phyloP scores from a whole-genome alignment of 1,140 invertebrate species.

The Drosophila novamexicana region DNA sequence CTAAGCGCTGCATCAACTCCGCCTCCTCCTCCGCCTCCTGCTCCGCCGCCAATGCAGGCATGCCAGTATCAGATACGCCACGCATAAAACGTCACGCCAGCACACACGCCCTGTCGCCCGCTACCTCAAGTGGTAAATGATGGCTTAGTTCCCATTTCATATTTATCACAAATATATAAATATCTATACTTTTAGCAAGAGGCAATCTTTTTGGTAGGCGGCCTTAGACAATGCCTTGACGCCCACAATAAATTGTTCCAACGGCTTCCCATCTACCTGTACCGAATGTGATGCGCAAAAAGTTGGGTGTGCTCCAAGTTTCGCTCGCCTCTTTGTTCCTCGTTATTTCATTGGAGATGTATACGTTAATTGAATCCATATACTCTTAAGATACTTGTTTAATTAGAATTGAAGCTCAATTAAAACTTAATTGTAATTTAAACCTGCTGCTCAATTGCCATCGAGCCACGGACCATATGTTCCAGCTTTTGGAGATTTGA shows the following conservation, averaged over 20 bases:
- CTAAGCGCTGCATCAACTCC: constrained; percentile 1
- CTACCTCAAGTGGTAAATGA: constrained; percentile 57
- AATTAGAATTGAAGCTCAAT: constrained; percentile 63
- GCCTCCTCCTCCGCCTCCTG: constrained; percentile 2
- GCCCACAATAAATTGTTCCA: constrained; percentile 5
- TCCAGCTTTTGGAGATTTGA: constrained; percentile 38
- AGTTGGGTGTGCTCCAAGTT: constrained; percentile 31
- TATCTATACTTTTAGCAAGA: constrained; percentile 46
- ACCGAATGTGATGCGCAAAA: constrained; percentile 60
- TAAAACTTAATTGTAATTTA: constrained; percentile 77
- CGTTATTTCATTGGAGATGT: constrained; percentile 26
- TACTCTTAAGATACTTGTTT: constrained; percentile 37
- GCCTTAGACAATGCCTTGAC: constrained; percentile 25
- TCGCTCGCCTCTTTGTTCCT: constrained; percentile 30
- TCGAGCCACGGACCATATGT: constrained; percentile 52
- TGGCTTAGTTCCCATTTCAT: neutral
- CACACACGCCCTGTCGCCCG: constrained; percentile 65
- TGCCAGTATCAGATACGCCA: constrained; percentile 29
- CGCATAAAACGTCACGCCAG: constrained; percentile 71
- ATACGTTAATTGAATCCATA: constrained; percentile 56
- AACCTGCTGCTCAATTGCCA: constrained; percentile 37
- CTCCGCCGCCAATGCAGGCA: neutral
- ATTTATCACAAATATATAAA: constrained; percentile 7
- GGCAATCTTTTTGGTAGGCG: constrained; percentile 69
- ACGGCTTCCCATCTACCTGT: constrained; percentile 32